A percentile compares a stretch with the other conserved stretches of the same genome.
Conservation (phyloP, 2,888 invertebrate genomes). For the Lasioglossum malachurum region DNA sequence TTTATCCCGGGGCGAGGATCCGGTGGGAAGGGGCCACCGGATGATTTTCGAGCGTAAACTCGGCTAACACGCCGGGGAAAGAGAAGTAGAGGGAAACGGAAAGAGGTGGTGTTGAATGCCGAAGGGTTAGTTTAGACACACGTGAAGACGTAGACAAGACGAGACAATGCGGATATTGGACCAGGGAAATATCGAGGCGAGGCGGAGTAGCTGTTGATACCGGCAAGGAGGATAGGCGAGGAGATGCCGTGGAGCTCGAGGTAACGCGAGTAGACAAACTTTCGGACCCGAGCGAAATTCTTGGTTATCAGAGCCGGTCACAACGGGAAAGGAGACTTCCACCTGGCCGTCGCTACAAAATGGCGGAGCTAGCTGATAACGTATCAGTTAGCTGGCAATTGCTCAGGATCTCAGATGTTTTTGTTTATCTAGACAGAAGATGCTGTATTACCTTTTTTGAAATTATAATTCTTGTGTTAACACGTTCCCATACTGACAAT, state of each 20-base stretch:
- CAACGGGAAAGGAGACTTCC: conserved; percentile 59
- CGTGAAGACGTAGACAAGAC: conserved; percentile 74
- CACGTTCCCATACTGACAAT: neutral
- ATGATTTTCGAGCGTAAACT: conserved; percentile 69
- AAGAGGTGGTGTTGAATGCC: conserved; percentile 39
- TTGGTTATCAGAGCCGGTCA: conserved; percentile 67
- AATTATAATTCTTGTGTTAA: neutral
- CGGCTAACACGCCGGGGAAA: conserved; percentile 48
- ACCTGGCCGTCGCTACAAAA: conserved; percentile 44
- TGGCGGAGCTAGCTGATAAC: conserved; percentile 46
- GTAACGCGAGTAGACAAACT: conserved; percentile 79
- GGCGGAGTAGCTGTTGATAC: conserved; percentile 82
- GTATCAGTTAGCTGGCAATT: conserved; percentile 28
- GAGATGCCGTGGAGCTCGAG: conserved; percentile 48
- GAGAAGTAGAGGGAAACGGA: conserved; percentile 11
- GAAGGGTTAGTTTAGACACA: conserved; percentile 77
- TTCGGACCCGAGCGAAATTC: conserved; percentile 74
- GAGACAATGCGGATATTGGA: conserved; percentile 83
- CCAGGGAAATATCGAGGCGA: conserved; percentile 76
- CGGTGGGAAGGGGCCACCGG: conserved; percentile 43
- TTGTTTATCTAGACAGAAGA: neutral
- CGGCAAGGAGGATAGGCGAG: conserved; percentile 53
- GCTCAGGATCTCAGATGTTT: neutral
- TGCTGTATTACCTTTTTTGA: neutral
- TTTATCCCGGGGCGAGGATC: conserved; percentile 80